These are phyloP conservation scores for Notolepis coatsorum DNA, from an alignment of 2,797 vertebrate genomes.

Conservation along the genomic window DNA sequence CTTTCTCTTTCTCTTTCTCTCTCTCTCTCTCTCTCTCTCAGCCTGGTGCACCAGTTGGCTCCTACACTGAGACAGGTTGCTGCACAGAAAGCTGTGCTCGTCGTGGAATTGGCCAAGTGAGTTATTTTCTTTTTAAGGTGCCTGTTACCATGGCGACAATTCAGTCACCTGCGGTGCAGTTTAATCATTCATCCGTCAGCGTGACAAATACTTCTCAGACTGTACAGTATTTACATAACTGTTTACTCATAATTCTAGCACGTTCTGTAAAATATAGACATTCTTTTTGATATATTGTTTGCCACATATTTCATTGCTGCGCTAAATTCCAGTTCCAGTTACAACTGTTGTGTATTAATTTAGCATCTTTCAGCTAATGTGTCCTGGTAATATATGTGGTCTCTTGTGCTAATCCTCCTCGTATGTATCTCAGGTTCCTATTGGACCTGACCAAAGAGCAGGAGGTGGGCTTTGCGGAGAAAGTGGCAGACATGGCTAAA, in stretches of 20 bases:
- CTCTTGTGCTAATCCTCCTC: too few relatives aligned
- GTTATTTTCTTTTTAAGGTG: constrained; percentile 54
- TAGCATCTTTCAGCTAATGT: background rate
- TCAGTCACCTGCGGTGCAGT: constrained; percentile 39
- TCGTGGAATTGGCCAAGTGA: constrained; percentile 86
- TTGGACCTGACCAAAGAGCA: constrained; percentile 84
- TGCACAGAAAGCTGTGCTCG: constrained; percentile 79
- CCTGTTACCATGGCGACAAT: constrained; percentile 64
- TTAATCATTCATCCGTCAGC: constrained; percentile 13
- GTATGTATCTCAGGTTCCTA: constrained; percentile 79
- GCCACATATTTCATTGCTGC: background rate
- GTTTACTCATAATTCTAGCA: too few relatives aligned
- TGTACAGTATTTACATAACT: too few relatives aligned
- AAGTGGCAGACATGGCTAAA: constrained; percentile 63
- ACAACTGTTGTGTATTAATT: background rate
- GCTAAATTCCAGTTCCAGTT: background rate
- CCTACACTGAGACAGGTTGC: constrained; percentile 75
- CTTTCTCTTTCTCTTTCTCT: background rate
- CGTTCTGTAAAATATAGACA: too few relatives aligned
- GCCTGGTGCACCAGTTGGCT: constrained; percentile 81
- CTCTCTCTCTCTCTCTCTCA: constrained; percentile 21
- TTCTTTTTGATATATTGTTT: constrained; percentile 10
- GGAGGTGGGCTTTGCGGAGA: constrained; percentile 70
- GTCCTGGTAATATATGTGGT: background rate
- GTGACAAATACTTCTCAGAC: background rate